Conservation (phyloP, 2,888 invertebrate genomes). For the Kryphioiulus occultus region DNA sequence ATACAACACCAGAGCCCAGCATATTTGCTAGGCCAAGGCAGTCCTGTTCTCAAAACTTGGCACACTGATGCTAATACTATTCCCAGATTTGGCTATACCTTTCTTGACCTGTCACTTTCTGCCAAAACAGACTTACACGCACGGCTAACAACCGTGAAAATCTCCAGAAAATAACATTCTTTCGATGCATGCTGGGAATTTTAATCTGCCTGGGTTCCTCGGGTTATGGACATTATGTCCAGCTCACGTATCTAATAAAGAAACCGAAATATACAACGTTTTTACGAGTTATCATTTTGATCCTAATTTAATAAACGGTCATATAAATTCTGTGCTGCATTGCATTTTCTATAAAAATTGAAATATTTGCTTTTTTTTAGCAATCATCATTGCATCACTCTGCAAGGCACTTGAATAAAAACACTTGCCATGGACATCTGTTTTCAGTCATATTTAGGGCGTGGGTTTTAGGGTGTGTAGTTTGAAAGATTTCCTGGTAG, state of each 20-base stretch:
- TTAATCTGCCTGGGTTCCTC: not conserved
- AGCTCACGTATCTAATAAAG: too few relatives aligned
- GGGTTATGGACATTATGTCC: not conserved
- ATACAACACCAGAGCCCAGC: not conserved
- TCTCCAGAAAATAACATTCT: not conserved
- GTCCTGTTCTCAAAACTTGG: conserved; percentile 11
- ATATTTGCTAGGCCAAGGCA: conserved; percentile 20
- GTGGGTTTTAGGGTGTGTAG: not conserved
- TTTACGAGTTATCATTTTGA: too few relatives aligned
- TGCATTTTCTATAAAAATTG: not conserved
- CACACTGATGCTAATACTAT: not conserved
- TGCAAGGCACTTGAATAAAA: not conserved
- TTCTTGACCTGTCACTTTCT: not conserved
- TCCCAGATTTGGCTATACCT: not conserved
- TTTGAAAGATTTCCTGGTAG: not conserved
- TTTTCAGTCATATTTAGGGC: not conserved
- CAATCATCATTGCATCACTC: not conserved
- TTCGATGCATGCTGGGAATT: not conserved
- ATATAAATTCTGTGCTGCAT: too few relatives aligned
- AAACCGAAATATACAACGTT: too few relatives aligned
- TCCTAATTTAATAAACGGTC: too few relatives aligned
- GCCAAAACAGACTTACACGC: not conserved
- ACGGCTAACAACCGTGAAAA: not conserved
- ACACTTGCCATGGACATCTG: too few relatives aligned
- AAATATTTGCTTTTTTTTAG: not conserved